Conservation (phyloP, 2,888 invertebrate species). For the Caenorhabditis uteleia region DNA sequence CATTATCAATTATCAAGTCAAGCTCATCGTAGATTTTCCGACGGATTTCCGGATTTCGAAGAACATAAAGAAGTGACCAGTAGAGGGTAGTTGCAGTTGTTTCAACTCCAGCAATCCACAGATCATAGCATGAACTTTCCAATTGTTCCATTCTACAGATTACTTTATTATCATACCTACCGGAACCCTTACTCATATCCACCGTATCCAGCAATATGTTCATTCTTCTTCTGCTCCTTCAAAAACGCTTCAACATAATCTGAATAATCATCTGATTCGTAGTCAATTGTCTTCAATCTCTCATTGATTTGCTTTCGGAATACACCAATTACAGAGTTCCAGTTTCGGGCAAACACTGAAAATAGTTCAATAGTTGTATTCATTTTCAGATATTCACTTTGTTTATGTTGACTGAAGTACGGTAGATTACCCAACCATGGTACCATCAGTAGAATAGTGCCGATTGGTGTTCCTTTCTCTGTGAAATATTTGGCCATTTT, state of each 20-base stretch:
- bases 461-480: conserved; percentile 27
- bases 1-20: conserved; percentile 27
- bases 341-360: conserved; percentile 27
- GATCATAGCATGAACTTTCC: conserved; percentile 38
- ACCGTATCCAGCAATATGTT: conserved; percentile 25
- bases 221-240: conserved; percentile 41
- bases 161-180: conserved; percentile 23
- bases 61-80: conserved; percentile 44
- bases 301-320: conserved; percentile 32
- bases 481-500: conserved; percentile 30
- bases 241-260: conserved; percentile 47
- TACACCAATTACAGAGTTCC: conserved; percentile 18
- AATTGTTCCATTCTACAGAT: conserved; percentile 31
- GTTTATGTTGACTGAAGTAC: conserved; percentile 13
- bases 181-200: conserved; percentile 37
- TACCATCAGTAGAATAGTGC: conserved; percentile 25
- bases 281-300: conserved; percentile 28
- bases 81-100: conserved; percentile 48
- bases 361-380: not conserved
- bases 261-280: conserved; percentile 39
- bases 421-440: conserved; percentile 29
- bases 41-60: conserved; percentile 31
- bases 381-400: no score
- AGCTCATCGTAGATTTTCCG: conserved; percentile 39
- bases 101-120: conserved; percentile 55